Evolutionary conservation across 1,140 invertebrate species (phyloP).

Genomic region (Stegodyphus dumicola): DNA sequence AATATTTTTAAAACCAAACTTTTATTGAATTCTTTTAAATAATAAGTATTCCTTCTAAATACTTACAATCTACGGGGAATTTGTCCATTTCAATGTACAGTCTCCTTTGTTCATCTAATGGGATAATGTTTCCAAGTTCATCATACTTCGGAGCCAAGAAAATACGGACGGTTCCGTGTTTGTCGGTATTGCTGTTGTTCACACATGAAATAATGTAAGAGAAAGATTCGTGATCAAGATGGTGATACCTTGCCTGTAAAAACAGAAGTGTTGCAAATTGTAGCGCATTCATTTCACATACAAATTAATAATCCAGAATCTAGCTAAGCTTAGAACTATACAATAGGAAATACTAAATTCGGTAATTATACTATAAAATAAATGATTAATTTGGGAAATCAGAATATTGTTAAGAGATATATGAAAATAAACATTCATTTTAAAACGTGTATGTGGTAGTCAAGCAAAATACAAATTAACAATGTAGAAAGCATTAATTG

Average conservation of each 20-base stretch:
- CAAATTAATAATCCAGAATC: too few relatives aligned
- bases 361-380: too few relatives aligned
- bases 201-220: conserved; percentile 62
- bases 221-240: conserved; percentile 59
- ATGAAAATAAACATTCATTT: too few relatives aligned
- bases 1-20: too few relatives aligned
- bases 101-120: conserved; percentile 63
- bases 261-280: background rate
- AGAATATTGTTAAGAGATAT: background rate
- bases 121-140: conserved; percentile 44
- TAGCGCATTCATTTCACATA: too few relatives aligned
- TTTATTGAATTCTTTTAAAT: too few relatives aligned
- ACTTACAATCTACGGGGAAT: conserved; percentile 54
- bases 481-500: too few relatives aligned
- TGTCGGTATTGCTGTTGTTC: conserved; percentile 72
- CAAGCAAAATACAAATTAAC: too few relatives aligned
- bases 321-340: too few relatives aligned
- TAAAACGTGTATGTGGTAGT: too few relatives aligned
- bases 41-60: too few relatives aligned
- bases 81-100: conserved; percentile 59
- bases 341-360: too few relatives aligned
- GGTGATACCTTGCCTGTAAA: conserved; percentile 62
- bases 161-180: conserved; percentile 42
- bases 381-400: background rate
- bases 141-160: conserved; percentile 58